phyloP scores from a whole-genome alignment of 2,113 vertebrate genomes.

The Xiphophorus couchianus region DNA sequence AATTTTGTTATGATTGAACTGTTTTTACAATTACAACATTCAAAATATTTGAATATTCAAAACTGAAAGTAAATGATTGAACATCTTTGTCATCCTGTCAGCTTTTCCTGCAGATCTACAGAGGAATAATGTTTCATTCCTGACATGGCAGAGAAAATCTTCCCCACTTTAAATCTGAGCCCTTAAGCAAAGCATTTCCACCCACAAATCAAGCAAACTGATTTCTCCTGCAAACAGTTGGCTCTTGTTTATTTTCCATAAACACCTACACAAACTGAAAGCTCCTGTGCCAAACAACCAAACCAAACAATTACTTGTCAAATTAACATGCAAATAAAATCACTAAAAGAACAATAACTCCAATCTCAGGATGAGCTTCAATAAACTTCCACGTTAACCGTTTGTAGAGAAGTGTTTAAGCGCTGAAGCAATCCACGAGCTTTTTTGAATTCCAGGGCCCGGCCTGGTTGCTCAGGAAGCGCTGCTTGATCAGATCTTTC shows the following conservation, averaged over 20 bases:
- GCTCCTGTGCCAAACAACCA: constrained; percentile 8
- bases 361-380: constrained; percentile 23
- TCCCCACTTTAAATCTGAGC: constrained; percentile 4
- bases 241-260: constrained; percentile 49
- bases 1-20: background rate
- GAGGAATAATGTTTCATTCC: constrained; percentile 17
- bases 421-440: constrained; percentile 63
- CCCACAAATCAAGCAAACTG: constrained; percentile 43
- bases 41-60: background rate
- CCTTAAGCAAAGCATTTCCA: constrained; percentile 27
- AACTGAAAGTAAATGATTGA: background rate
- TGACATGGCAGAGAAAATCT: constrained; percentile 19
- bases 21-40: background rate
- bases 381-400: background rate
- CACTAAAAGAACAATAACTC: constrained; percentile 12
- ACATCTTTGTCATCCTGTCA: background rate
- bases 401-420: constrained; percentile 17
- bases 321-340: background rate
- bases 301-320: constrained; percentile 20
- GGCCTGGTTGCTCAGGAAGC: constrained; percentile 34
- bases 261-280: constrained; percentile 58
- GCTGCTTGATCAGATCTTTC: constrained; percentile 59
- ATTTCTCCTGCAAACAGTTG: constrained; percentile 25
- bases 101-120: background rate
- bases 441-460: constrained; percentile 67